Conservation (phyloP, 2,797 vertebrate species). For the Otolemur crassicaudatus region DNA sequence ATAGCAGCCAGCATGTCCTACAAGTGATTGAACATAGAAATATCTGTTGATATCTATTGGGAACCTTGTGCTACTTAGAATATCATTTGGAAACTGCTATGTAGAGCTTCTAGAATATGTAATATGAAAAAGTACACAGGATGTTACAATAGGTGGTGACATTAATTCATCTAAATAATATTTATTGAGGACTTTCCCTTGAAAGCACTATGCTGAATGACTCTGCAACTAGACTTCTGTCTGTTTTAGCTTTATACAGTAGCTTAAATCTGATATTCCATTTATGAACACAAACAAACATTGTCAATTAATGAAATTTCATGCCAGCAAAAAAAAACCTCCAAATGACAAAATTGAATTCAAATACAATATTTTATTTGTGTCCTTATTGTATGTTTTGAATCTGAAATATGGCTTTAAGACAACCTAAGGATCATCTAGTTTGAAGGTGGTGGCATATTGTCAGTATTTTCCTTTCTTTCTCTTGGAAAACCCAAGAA, state of each 20-base stretch:
- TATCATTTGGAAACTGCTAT: background rate
- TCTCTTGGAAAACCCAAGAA: background rate
- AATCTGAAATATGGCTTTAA: constrained; percentile 21
- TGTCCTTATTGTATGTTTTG: background rate
- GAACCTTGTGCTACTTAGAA: background rate
- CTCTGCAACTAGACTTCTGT: background rate
- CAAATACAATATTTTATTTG: background rate
- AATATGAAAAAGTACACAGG: background rate
- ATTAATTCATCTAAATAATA: background rate
- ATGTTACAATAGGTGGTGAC: background rate
- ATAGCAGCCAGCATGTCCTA: background rate
- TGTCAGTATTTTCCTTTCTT: background rate
- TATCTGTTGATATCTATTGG: background rate
- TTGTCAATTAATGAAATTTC: background rate
- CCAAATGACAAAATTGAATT: background rate
- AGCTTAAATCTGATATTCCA: background rate
- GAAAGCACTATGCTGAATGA: background rate
- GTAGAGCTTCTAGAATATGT: background rate
- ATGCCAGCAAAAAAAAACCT: background rate
- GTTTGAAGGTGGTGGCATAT: background rate
- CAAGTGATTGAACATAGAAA: background rate
- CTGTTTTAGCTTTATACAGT: background rate
- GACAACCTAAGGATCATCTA: background rate
- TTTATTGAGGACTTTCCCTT: background rate
- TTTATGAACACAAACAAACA: constrained; percentile 2